Conservation (phyloP, 2,113 vertebrate genomes). For the Agapornis roseicollis region DNA sequence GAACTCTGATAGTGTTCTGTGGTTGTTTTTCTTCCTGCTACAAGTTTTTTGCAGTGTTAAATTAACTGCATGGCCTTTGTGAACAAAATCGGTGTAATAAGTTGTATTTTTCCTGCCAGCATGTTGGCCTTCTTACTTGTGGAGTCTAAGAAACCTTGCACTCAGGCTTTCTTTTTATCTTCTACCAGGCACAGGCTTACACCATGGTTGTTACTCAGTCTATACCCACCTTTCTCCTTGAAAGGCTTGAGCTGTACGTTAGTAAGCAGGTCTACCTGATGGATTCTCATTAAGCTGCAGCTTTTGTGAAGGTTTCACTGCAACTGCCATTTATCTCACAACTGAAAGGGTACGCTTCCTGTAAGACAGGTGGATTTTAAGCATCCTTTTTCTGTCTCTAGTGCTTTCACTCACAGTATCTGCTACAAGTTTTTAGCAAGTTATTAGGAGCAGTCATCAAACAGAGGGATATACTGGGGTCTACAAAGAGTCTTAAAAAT, state of each 20-base stretch:
- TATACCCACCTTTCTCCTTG: neutral
- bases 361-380: slow-evolving; percentile 38
- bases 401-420: neutral
- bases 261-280: slow-evolving; percentile 49
- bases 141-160: neutral
- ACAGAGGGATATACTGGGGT: neutral
- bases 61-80: neutral
- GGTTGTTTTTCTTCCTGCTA: neutral
- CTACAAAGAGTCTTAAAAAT: neutral
- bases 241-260: neutral
- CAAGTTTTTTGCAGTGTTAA: neutral
- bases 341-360: neutral
- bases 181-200: neutral
- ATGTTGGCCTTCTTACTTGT: neutral
- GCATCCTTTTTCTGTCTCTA: neutral
- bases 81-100: neutral
- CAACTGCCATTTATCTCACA: slow-evolving; percentile 42
- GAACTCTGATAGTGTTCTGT: neutral
- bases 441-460: slow-evolving; percentile 15
- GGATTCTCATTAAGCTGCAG: slow-evolving; percentile 57
- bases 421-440: slow-evolving; percentile 4
- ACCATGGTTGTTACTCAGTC: neutral
- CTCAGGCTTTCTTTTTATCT: slow-evolving; percentile 15
- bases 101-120: slow-evolving; percentile 19
- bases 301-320: slow-evolving; percentile 41